These are phyloP conservation scores for Carabus problematicus DNA, from an alignment of 2,888 invertebrate species.

Conservation along the genomic window DNA sequence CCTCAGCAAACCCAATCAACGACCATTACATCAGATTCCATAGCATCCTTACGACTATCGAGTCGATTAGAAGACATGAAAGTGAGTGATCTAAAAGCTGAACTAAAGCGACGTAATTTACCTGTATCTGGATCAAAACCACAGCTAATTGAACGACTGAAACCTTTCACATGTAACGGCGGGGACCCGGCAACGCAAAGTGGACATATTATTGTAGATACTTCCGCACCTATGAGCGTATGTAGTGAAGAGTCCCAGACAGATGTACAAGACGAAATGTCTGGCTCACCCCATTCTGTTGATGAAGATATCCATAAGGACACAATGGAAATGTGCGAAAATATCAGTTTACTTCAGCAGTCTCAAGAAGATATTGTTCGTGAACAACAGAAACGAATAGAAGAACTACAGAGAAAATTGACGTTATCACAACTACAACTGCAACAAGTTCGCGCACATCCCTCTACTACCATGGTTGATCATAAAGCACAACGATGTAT, in stretches of 20 bases:
- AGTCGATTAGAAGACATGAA: constrained; percentile 93
- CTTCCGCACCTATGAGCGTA: constrained; percentile 49
- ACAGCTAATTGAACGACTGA: constrained; percentile 89
- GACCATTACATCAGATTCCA: constrained; percentile 55
- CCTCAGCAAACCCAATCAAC: constrained; percentile 53
- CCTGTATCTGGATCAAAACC: constrained; percentile 97
- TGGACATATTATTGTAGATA: constrained; percentile 60
- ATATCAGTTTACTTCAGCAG: constrained; percentile 29
- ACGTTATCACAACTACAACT: constrained; percentile 80
- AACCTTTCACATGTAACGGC: constrained; percentile 68
- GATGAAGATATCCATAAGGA: constrained; percentile 53
- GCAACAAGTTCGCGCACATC: constrained; percentile 65
- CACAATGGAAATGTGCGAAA: constrained; percentile 54
- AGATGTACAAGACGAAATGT: constrained; percentile 55
- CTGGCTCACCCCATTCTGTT: constrained; percentile 46
- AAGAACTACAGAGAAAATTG: constrained; percentile 83
- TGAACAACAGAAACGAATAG: constrained; percentile 86
- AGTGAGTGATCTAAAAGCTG: constrained; percentile 92
- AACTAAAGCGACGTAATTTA: constrained; percentile 90
- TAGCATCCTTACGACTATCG: constrained; percentile 57
- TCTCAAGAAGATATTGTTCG: constrained; percentile 75
- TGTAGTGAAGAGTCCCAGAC: constrained; percentile 45
- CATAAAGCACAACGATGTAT: constrained; percentile 55
- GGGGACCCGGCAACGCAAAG: constrained; percentile 56
- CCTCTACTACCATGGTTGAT: constrained; percentile 50